phyloP scores from a whole-genome alignment of 2,797 vertebrate genomes.

The Cynodonichthys magdalenae region DNA sequence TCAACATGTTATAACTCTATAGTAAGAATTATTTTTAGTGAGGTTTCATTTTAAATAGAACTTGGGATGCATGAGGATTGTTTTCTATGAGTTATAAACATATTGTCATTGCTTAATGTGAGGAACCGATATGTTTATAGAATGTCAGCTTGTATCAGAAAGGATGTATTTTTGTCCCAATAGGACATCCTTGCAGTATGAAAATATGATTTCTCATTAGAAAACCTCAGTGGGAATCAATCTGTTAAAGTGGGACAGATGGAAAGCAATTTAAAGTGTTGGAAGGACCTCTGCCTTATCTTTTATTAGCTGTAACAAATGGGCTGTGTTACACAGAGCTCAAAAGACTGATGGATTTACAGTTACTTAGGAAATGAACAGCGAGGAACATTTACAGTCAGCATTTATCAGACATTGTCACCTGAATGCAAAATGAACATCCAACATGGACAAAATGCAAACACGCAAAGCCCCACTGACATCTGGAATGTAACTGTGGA shows the following conservation, averaged over 20 bases:
- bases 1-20: conserved; percentile 21
- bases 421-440: conserved; percentile 38
- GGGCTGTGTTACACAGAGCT: conserved; percentile 31
- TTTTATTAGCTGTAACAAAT: conserved; percentile 60
- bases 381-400: conserved; percentile 38
- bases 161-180: conserved; percentile 15
- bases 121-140: conserved; percentile 13
- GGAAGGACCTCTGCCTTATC: conserved; percentile 28
- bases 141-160: conserved; percentile 7
- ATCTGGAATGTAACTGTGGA: conserved; percentile 52
- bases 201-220: conserved; percentile 51
- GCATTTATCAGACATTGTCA: conserved; percentile 12
- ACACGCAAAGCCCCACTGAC: conserved; percentile 11
- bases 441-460: background rate
- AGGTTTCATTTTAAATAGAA: conserved; percentile 19
- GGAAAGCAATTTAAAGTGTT: conserved; percentile 57
- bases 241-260: conserved; percentile 59
- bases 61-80: conserved; percentile 17
- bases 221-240: conserved; percentile 52
- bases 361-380: conserved; percentile 25
- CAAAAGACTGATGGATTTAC: conserved; percentile 33
- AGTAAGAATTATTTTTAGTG: conserved; percentile 25
- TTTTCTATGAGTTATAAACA: conserved; percentile 16
- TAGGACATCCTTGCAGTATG: conserved; percentile 21
- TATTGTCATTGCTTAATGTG: conserved; percentile 2